Conservation (phyloP, 2,888 invertebrate species). For the Sesia bembeciformis region DNA sequence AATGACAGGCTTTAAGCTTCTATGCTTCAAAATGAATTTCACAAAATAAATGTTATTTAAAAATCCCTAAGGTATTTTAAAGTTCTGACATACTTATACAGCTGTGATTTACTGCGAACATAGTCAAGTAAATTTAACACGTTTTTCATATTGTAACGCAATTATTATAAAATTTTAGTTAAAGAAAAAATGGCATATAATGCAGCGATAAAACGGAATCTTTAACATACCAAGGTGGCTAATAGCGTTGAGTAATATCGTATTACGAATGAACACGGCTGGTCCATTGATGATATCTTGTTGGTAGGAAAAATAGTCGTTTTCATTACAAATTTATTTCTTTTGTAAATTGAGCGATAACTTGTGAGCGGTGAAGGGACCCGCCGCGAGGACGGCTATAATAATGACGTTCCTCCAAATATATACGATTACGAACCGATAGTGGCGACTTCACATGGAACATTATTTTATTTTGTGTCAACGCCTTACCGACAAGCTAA, state of each 20-base stretch:
- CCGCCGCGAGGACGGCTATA: constrained; percentile 33
- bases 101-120: no score
- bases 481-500: constrained; percentile 12
- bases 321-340: constrained; percentile 41
- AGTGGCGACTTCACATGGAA: background rate
- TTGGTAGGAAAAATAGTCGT: constrained; percentile 18
- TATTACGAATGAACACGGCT: constrained; percentile 1
- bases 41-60: no score
- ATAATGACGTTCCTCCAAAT: constrained; percentile 37
- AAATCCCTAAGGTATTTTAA: no score
- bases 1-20: no score
- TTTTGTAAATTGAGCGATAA: constrained; percentile 56
- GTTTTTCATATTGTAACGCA: no score
- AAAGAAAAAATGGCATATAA: background rate
- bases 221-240: background rate
- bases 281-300: constrained; percentile 14
- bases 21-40: no score
- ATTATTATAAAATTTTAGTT: background rate
- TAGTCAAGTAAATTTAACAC: no score
- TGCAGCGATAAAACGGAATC: background rate
- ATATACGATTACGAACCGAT: constrained; percentile 43
- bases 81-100: no score
- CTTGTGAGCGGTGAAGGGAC: constrained; percentile 34
- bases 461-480: constrained; percentile 33
- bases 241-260: constrained; percentile 3